These are phyloP conservation scores for Penaeus vannamei DNA, from an alignment of 1,140 invertebrate genomes.

Conservation along the genomic window DNA sequence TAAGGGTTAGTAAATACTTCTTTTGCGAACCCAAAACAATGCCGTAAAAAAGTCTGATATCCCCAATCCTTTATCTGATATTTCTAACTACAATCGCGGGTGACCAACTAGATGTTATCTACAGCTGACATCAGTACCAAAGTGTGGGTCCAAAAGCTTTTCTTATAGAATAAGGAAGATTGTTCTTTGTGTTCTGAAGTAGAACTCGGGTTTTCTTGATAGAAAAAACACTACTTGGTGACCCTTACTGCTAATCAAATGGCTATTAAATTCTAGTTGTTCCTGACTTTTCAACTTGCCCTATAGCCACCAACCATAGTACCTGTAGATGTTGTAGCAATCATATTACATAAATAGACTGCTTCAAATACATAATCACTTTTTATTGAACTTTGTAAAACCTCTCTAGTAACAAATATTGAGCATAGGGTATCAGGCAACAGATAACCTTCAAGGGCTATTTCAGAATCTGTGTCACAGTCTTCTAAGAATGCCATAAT, in stretches of 20 bases:
- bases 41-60: slow-evolving; percentile 17
- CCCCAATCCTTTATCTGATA: slow-evolving; percentile 50
- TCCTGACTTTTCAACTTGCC: slow-evolving; percentile 20
- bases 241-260: slow-evolving; percentile 34
- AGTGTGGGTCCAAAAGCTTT: slow-evolving; percentile 31
- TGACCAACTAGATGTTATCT: slow-evolving; percentile 55
- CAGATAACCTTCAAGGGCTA: slow-evolving; percentile 49
- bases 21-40: neutral
- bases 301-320: slow-evolving; percentile 33
- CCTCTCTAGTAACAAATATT: slow-evolving; percentile 25
- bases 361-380: slow-evolving; percentile 55
- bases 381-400: slow-evolving; percentile 59
- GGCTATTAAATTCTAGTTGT: slow-evolving; percentile 4
- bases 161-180: slow-evolving; percentile 32
- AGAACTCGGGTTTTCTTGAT: slow-evolving; percentile 30
- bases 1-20: neutral
- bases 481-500: slow-evolving; percentile 40
- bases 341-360: slow-evolving; percentile 48
- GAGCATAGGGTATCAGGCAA: neutral
- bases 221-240: slow-evolving; percentile 51
- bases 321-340: slow-evolving; percentile 54
- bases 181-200: slow-evolving; percentile 55
- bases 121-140: neutral
- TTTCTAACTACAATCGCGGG: slow-evolving; percentile 41
- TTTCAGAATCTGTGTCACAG: slow-evolving; percentile 55